Evolutionary conservation across 2,888 invertebrate genomes (phyloP), one percentile per base, ranked within the genome.

Genomic region (Eristalinus aeneus): DNA sequence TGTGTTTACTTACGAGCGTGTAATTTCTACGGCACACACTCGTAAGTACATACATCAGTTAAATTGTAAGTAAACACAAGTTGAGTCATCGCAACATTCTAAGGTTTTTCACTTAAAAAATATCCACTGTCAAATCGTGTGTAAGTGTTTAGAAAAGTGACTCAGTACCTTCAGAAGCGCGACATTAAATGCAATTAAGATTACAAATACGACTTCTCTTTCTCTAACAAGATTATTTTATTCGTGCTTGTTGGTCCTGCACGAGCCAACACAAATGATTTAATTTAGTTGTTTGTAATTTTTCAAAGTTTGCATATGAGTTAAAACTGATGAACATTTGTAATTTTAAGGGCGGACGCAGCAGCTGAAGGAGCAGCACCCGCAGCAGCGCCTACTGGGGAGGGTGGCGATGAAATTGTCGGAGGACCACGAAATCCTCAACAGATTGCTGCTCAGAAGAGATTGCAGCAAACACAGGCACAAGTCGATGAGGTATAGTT

Each of bases 371-470:
- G 91, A 88, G 90, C 91, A 90, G 91, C 91, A 89, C 90, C 92
- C 89, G 90, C 92, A 87, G 95, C 95, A 90, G 95, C 95, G 89
- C 93, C 93, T 91, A 93, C 94, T 88, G 94, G 94, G 46, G 95
- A 95, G 89, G 95, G 95, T 88, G 95, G 95, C 75, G 97, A 96
- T 93, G 96, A 96, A 78, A 95, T 97, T 93, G 96, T 97, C 91
- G 97, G 97, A 88, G 97, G 97, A 79, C 97, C 97, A 87, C 88
- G 96, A 92, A 97, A 96, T 88, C 96, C 96, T 81, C 97, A 97
- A 92, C 97, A 97, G 93, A 95, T 96, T 89, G 96, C 96, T 74
- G 96, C 97, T 89, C 96, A 96, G 92, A 96, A 96, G 89, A 95
- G 96, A 90, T 93, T 97, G 92, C 97, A 97, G 91, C 96, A 97